Percentiles rank a stretch among this genome's conserved stretches.
Evolutionary conservation across 1,140 invertebrate species (phyloP).

Genomic region (Conus ventricosus): DNA sequence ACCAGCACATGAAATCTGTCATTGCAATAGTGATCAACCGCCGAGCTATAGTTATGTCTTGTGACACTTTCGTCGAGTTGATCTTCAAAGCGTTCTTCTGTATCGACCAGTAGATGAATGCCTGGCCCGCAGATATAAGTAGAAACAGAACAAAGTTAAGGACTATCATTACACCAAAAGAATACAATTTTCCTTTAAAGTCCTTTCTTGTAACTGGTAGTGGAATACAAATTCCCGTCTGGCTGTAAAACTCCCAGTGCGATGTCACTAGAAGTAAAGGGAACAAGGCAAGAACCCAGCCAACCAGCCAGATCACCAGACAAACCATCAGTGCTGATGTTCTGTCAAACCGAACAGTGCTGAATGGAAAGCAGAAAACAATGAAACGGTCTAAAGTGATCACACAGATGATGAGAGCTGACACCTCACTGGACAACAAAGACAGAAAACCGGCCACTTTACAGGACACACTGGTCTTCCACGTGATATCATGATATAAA

Average conservation of each 20-base stretch:
- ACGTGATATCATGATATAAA: conserved; percentile 23
- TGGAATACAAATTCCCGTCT: conserved; percentile 50
- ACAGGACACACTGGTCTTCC: not conserved
- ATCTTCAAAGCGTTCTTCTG: conserved; percentile 13
- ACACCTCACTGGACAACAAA: conserved; percentile 14
- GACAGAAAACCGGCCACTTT: conserved; percentile 18
- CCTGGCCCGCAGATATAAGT: not conserved
- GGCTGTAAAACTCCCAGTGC: conserved; percentile 51
- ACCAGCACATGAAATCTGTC: too few species aligned
- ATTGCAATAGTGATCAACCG: too few species aligned
- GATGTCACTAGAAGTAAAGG: conserved; percentile 19
- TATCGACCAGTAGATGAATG: conserved; percentile 44
- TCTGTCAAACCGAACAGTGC: not conserved
- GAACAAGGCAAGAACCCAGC: conserved; percentile 3
- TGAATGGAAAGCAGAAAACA: conserved; percentile 10
- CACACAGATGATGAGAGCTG: not conserved
- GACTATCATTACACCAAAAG: not conserved
- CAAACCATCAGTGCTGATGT: conserved; percentile 26
- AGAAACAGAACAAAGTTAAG: not conserved
- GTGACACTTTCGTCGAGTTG: not conserved
- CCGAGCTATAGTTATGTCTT: too few species aligned
- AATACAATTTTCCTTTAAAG: conserved; percentile 44
- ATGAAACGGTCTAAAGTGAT: conserved; percentile 17
- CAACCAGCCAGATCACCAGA: conserved; percentile 18
- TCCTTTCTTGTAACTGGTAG: conserved; percentile 44